phyloP scores from a whole-genome alignment of 2,113 vertebrate genomes.

The Pituophis catenifer region DNA sequence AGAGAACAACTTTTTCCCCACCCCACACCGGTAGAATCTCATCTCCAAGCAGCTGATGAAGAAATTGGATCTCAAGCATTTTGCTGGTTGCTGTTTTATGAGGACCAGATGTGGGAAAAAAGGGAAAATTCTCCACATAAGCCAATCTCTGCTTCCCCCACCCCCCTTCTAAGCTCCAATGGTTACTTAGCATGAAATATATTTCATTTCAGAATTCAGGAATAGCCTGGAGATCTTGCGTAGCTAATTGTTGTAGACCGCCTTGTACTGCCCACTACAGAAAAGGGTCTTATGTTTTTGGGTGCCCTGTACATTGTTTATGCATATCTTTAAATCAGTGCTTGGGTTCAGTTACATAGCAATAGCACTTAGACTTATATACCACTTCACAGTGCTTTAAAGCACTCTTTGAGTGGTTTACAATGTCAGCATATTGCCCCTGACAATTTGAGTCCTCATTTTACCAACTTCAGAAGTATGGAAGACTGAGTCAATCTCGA shows the following conservation, averaged over 20 bases:
- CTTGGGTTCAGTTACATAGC: not conserved
- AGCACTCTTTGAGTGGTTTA: not conserved
- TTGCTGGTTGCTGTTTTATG: conserved; percentile 50
- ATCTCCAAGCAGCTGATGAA: conserved; percentile 61
- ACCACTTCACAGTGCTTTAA: not conserved
- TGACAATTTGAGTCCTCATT: not conserved
- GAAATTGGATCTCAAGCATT: conserved; percentile 61
- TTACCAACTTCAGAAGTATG: not conserved
- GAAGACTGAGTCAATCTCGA: not conserved
- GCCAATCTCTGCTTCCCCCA: conserved; percentile 1
- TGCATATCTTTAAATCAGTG: not conserved
- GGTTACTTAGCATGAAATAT: conserved; percentile 39
- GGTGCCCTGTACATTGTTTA: not conserved
- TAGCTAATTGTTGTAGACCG: not conserved
- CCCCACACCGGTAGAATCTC: conserved; percentile 67
- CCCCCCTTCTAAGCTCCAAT: conserved; percentile 29
- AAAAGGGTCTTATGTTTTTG: not conserved
- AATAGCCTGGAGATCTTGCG: not conserved
- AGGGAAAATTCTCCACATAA: conserved; percentile 41
- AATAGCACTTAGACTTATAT: not conserved
- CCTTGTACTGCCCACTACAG: not conserved
- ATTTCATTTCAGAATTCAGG: conserved; percentile 19
- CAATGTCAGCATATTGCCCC: not conserved
- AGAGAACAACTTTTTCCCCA: conserved; percentile 65
- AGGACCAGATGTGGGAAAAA: conserved; percentile 70